A percentile compares a stretch with the other conserved stretches of the same genome.
phyloP scores from a whole-genome alignment of 2,113 vertebrate genomes.

The Istiophorus platypterus region DNA sequence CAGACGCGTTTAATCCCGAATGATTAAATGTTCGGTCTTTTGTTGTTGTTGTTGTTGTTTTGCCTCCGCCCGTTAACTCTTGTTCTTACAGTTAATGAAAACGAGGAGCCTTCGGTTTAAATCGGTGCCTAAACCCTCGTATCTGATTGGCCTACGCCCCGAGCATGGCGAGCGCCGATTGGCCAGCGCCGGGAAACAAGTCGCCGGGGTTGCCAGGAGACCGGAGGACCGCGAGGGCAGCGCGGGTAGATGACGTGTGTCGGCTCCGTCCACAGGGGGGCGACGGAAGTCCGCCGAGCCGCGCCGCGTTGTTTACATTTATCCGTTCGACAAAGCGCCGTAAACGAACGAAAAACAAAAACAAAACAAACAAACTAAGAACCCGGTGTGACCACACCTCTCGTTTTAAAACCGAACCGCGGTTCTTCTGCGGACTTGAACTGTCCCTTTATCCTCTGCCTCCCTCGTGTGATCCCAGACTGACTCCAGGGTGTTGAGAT shows the following conservation, averaged over 20 bases:
- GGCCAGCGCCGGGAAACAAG: slow-evolving; percentile 52
- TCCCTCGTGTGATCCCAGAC: too few relatives aligned
- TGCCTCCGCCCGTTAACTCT: not conserved
- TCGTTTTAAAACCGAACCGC: too few relatives aligned
- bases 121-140: slow-evolving; percentile 70
- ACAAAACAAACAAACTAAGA: too few relatives aligned
- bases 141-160: slow-evolving; percentile 71
- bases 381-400: too few relatives aligned
- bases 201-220: slow-evolving; percentile 69
- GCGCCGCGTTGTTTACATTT: too few relatives aligned
- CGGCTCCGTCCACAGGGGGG: slow-evolving; percentile 46
- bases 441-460: too few relatives aligned
- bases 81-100: slow-evolving; percentile 9
- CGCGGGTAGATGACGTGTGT: slow-evolving; percentile 40
- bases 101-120: slow-evolving; percentile 73
- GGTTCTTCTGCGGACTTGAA: too few relatives aligned
- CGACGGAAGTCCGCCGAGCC: slow-evolving; percentile 59
- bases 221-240: slow-evolving; percentile 66
- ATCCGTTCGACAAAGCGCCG: too few relatives aligned
- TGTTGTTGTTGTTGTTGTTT: not conserved
- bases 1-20: not conserved
- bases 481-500: too few relatives aligned
- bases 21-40: not conserved
- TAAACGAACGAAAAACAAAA: too few relatives aligned
- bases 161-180: slow-evolving; percentile 56